phyloP scores from a whole-genome alignment of 2,888 invertebrate genomes.

The Masnerella sp. region DNA sequence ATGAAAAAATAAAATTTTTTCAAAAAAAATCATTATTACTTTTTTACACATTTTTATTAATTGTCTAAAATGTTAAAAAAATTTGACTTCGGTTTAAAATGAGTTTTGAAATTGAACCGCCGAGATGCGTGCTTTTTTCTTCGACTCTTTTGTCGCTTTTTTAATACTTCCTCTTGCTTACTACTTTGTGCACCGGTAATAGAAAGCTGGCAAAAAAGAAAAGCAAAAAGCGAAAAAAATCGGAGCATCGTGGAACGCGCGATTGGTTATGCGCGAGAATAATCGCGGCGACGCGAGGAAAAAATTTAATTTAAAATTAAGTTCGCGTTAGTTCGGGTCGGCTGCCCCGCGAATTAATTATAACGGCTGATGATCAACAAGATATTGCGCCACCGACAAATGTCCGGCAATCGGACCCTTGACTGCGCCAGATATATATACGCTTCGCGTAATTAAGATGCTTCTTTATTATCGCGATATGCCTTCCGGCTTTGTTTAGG shows the following conservation, averaged over 20 bases:
- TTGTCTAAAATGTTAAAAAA: slow-evolving; percentile 26
- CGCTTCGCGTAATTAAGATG: slow-evolving; percentile 42
- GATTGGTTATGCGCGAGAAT: slow-evolving; percentile 42
- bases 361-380: slow-evolving; percentile 27
- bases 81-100: slow-evolving; percentile 46
- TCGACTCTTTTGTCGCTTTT: not conserved
- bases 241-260: slow-evolving; percentile 35
- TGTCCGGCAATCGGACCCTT: slow-evolving; percentile 29
- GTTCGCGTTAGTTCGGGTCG: slow-evolving; percentile 45
- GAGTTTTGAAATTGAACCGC: slow-evolving; percentile 26
- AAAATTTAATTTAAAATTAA: slow-evolving; percentile 58
- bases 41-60: too few species aligned
- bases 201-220: slow-evolving; percentile 20
- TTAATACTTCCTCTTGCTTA: slow-evolving; percentile 4
- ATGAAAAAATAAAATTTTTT: too few species aligned
- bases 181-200: slow-evolving; percentile 27
- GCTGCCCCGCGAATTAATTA: slow-evolving; percentile 52
- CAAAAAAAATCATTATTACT: too few species aligned
- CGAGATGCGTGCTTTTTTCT: slow-evolving; percentile 4
- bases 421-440: not conserved
- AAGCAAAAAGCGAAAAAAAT: slow-evolving; percentile 4
- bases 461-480: slow-evolving; percentile 39
- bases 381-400: slow-evolving; percentile 30
- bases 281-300: slow-evolving; percentile 23
- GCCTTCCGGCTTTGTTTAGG: slow-evolving; percentile 35